Evolutionary conservation across 2,797 vertebrate species (phyloP).

Genomic region (Pogoniulus pusillus): DNA sequence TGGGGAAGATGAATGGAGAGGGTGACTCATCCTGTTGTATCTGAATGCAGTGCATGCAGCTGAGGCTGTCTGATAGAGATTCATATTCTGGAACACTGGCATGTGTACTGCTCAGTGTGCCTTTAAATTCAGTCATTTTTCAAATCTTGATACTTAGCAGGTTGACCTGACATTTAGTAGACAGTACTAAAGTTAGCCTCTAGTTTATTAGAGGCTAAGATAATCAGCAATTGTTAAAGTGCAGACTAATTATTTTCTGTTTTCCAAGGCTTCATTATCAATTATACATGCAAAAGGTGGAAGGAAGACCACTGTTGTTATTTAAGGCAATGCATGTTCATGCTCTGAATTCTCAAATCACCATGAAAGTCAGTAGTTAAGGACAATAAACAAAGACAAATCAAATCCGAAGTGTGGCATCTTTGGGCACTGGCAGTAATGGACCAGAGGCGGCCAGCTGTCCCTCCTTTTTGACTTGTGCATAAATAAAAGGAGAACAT

Average conservation of each 20-base stretch:
- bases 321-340: neutral
- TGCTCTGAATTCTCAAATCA: neutral
- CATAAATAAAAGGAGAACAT: neutral
- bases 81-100: neutral
- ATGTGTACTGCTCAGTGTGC: neutral
- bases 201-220: neutral
- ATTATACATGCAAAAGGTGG: neutral
- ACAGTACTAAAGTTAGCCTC: neutral
- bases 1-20: constrained; percentile 6
- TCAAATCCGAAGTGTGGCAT: neutral
- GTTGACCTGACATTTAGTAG: neutral
- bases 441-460: neutral
- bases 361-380: neutral
- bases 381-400: neutral
- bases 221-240: neutral
- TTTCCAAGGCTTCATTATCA: neutral
- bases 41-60: neutral
- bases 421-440: neutral
- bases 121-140: neutral
- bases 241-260: neutral
- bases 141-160: neutral
- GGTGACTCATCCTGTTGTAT: neutral
- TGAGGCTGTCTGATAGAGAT: neutral
- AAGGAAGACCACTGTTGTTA: neutral
- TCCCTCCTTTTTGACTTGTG: neutral